A percentile compares a stretch with the other conserved stretches of the same genome.
phyloP scores from a whole-genome alignment of 2,888 invertebrate species.

The Therioaphis trifolii region DNA sequence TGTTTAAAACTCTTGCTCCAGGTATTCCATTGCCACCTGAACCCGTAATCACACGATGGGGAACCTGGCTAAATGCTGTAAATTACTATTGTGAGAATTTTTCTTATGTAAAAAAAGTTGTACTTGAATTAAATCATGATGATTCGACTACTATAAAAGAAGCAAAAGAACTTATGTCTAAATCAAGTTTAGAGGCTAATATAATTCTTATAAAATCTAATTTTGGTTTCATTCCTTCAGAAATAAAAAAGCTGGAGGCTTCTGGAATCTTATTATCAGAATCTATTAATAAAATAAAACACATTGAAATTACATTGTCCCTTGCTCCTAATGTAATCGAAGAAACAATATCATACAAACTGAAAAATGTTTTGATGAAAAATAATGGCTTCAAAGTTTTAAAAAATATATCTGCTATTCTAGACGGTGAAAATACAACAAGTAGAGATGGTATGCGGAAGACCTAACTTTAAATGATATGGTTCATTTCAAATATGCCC shows the following conservation, averaged over 20 bases:
- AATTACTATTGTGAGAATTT: too few species aligned
- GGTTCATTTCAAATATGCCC: too few species aligned
- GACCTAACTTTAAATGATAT: too few species aligned
- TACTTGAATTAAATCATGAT: conserved; percentile 21
- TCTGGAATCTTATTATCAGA: conserved; percentile 20
- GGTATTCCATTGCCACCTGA: too few species aligned
- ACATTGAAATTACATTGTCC: conserved; percentile 22
- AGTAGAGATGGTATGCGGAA: not conserved
- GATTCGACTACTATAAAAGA: conserved; percentile 5
- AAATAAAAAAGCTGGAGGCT: conserved; percentile 6
- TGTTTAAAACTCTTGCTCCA: conserved; percentile 67
- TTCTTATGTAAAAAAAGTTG: not conserved
- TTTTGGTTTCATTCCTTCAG: conserved; percentile 28
- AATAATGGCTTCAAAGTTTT: conserved; percentile 19
- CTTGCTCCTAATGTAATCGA: conserved; percentile 1
- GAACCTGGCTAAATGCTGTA: too few species aligned
- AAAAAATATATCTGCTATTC: too few species aligned
- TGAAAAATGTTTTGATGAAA: conserved; percentile 12
- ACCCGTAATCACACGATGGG: conserved; percentile 67
- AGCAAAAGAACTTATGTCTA: conserved; percentile 28
- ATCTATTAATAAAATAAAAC: conserved; percentile 6
- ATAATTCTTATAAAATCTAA: conserved; percentile 25
- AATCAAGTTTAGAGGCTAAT: conserved; percentile 22
- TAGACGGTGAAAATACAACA: too few species aligned
- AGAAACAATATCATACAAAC: conserved; percentile 18